Evolutionary conservation across 2,113 vertebrate genomes (phyloP), one percentile per base, ranked within the genome.

Genomic region (Pseudorectes ferrugineus): DNA sequence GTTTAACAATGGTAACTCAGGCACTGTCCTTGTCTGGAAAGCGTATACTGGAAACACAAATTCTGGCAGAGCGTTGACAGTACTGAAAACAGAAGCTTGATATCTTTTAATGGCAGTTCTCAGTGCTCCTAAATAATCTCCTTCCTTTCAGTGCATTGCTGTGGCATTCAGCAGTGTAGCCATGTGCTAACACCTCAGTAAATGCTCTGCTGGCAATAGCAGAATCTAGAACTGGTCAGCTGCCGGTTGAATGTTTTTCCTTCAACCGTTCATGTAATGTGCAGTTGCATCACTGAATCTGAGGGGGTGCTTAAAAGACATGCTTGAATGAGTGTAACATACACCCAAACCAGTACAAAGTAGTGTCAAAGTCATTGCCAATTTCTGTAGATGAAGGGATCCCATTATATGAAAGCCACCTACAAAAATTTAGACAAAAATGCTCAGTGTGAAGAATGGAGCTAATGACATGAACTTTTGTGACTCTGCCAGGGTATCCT

Each of bases 241-340:
- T 59, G 22, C 49, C 2, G 26, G 15, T 6, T 51, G 19, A 29
- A 29, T 12, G 5, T 18, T 77, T 77, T 59, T 40, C 36, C 38
- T 85, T 81, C 42, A 48, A 0, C 25, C 1, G 0, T 48, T 71
- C 25, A 3, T 26, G 49, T n/a, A 52, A 21, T 3, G 9, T 57
- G 49, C 48, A 13, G 29, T 33, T 63, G 19, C 43, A n/a, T 38
- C 36, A 33, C 16, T 70, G 63, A 70, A 62, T 73, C 17, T 24
- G 48, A 35, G n/a, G 29, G 29, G n/a, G 5, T 48, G 25, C 49
- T 81, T 40, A 72, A 67, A 31, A 58, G 52, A 19, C 0, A 0
- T 49, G 11, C 28, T 79, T 72, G 46, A 76, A 59, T 40, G 26
- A 72, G 12, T 2, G 1, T n/a, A 42, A 22, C 10, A 14, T 68